phyloP scores from a whole-genome alignment of 1,140 invertebrate genomes.

The Hylyphantes graminicola region DNA sequence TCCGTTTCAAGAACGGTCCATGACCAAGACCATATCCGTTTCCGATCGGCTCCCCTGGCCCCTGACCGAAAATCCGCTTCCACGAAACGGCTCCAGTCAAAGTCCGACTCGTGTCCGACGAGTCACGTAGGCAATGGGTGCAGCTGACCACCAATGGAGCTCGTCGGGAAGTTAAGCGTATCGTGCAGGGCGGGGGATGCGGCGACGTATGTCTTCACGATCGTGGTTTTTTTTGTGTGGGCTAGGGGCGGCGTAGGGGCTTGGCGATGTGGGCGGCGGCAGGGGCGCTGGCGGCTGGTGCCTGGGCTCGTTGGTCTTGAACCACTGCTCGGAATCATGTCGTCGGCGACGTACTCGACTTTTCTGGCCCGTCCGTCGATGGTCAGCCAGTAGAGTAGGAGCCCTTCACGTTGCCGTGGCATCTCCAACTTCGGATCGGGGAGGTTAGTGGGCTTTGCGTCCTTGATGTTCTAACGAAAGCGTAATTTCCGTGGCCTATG shows the following conservation, averaged over 20 bases:
- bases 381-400: constrained; percentile 57
- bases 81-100: background rate
- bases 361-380: background rate
- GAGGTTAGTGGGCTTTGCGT: constrained; percentile 14
- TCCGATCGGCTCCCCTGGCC: background rate
- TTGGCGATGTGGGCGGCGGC: too few species aligned
- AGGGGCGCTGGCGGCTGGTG: too few species aligned
- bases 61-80: background rate
- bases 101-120: background rate
- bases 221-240: too few species aligned
- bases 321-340: too few species aligned
- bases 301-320: background rate
- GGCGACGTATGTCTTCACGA: background rate
- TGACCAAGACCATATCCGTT: background rate
- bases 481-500: too few species aligned
- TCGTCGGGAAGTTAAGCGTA: background rate
- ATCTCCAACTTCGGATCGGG: constrained; percentile 54
- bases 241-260: constrained; percentile 16
- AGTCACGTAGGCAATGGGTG: background rate
- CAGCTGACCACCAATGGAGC: background rate
- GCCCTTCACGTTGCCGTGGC: constrained; percentile 54
- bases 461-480: too few species aligned
- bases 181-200: background rate
- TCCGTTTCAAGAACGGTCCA: background rate
- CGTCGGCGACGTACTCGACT: constrained; percentile 8